Percentiles rank a stretch among this genome's conserved stretches.
Conservation (phyloP, 2,113 vertebrate genomes). For the Xyrauchen texanus region DNA sequence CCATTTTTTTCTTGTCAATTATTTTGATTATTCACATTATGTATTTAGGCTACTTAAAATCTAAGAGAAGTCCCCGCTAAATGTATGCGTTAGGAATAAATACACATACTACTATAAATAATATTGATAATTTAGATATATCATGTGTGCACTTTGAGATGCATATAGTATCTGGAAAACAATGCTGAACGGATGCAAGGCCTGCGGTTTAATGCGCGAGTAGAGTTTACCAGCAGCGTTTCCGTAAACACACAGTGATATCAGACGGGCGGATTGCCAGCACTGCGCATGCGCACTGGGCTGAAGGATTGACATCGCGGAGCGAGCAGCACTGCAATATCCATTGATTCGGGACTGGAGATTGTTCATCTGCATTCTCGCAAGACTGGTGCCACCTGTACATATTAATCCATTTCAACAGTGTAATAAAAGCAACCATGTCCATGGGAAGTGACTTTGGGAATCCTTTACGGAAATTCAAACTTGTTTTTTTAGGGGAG, state of each 20-base stretch:
- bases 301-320: slow-evolving; percentile 66
- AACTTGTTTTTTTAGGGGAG: slow-evolving; percentile 92
- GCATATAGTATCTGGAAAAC: no score
- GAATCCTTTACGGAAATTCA: slow-evolving; percentile 94
- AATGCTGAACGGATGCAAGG: background rate
- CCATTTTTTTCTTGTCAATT: no score
- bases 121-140: no score
- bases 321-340: slow-evolving; percentile 75
- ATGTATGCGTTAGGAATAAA: no score
- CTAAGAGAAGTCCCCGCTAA: no score
- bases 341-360: slow-evolving; percentile 71
- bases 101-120: no score
- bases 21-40: no score
- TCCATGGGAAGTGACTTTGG: slow-evolving; percentile 90
- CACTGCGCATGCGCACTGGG: slow-evolving; percentile 75
- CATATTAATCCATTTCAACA: slow-evolving; percentile 52
- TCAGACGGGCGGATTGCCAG: slow-evolving; percentile 65
- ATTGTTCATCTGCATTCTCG: slow-evolving; percentile 64
- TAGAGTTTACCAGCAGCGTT: slow-evolving; percentile 24
- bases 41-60: no score
- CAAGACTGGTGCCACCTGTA: slow-evolving; percentile 58
- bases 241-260: slow-evolving; percentile 50
- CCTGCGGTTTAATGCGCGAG: slow-evolving; percentile 28
- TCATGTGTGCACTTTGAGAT: no score
- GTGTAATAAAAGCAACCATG: slow-evolving; percentile 74